phyloP scores from a whole-genome alignment of 2,113 vertebrate species.

The Myrmecophaga tridactyla region DNA sequence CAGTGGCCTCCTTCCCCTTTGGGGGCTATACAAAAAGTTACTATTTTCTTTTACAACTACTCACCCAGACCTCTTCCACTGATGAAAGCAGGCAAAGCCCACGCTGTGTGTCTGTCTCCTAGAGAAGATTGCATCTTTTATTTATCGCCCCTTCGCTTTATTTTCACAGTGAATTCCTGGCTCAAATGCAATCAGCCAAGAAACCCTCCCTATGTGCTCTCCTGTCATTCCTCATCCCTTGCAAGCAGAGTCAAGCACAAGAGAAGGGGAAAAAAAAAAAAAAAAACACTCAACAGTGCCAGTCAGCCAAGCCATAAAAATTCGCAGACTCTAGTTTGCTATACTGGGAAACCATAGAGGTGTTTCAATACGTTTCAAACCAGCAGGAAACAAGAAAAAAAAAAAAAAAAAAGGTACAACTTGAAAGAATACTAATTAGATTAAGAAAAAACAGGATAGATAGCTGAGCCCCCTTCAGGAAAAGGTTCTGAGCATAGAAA shows the following conservation, averaged over 20 bases:
- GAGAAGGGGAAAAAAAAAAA: slow-evolving; percentile 39
- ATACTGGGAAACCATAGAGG: slow-evolving; percentile 70
- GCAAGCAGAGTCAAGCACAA: slow-evolving; percentile 89
- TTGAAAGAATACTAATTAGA: slow-evolving; percentile 72
- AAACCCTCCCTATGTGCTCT: slow-evolving; percentile 92
- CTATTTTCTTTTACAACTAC: slow-evolving; percentile 74
- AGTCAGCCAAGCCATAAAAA: slow-evolving; percentile 80
- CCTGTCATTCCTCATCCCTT: slow-evolving; percentile 94
- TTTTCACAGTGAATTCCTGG: slow-evolving; percentile 97
- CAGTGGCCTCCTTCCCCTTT: slow-evolving; percentile 52
- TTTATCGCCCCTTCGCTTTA: slow-evolving; percentile 95
- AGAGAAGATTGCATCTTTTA: slow-evolving; percentile 97
- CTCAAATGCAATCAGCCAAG: slow-evolving; percentile 97
- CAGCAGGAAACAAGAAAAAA: slow-evolving; percentile 30
- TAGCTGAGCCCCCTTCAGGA: slow-evolving; percentile 42
- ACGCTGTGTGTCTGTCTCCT: slow-evolving; percentile 85
- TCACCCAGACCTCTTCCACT: slow-evolving; percentile 84
- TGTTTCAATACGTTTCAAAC: slow-evolving; percentile 55
- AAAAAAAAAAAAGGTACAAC: slow-evolving; percentile 18
- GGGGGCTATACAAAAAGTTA: slow-evolving; percentile 76
- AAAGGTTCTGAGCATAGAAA: slow-evolving; percentile 75
- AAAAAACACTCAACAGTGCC: slow-evolving; percentile 68
- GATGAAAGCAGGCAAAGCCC: slow-evolving; percentile 85
- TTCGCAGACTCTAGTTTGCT: slow-evolving; percentile 75
- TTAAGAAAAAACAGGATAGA: neutral